These are phyloP conservation scores for Bathynomus jamesi DNA, from an alignment of 1,140 invertebrate species.

Conservation along the genomic window DNA sequence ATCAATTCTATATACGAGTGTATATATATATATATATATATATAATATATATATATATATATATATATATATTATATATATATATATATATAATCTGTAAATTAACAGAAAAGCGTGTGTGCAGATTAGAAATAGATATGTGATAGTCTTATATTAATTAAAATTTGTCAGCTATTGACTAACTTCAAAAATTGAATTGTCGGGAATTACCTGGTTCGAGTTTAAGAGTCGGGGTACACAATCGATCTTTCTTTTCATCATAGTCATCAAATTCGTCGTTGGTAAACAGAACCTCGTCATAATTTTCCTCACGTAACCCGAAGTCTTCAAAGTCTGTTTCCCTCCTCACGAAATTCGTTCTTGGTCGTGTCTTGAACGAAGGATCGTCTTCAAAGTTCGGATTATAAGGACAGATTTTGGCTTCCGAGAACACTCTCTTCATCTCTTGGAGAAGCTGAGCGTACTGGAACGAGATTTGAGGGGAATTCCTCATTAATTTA, in stretches of 20 bases:
- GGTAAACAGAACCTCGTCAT: not conserved
- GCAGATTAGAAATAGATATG: no score
- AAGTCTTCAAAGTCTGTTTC: not conserved
- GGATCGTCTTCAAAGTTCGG: not conserved
- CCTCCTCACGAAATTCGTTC: not conserved
- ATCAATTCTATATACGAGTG: no score
- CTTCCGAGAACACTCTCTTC: slow-evolving; percentile 29
- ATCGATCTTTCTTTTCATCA: not conserved
- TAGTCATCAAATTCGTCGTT: not conserved
- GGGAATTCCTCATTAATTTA: no score
- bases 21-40: not conserved
- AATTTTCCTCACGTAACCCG: not conserved
- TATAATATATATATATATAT: not conserved
- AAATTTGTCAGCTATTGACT: no score
- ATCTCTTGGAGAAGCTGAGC: slow-evolving; percentile 25
- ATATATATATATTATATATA: not conserved
- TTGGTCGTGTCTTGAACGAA: not conserved
- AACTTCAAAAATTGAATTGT: no score
- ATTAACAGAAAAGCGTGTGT: no score
- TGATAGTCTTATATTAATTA: no score
- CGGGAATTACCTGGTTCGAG: not conserved
- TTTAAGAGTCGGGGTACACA: not conserved
- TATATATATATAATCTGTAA: not conserved
- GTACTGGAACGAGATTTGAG: slow-evolving; percentile 10
- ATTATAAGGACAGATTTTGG: slow-evolving; percentile 29